Conservation (phyloP, 2,888 invertebrate genomes). For the Yponomeuta plumbellus region DNA sequence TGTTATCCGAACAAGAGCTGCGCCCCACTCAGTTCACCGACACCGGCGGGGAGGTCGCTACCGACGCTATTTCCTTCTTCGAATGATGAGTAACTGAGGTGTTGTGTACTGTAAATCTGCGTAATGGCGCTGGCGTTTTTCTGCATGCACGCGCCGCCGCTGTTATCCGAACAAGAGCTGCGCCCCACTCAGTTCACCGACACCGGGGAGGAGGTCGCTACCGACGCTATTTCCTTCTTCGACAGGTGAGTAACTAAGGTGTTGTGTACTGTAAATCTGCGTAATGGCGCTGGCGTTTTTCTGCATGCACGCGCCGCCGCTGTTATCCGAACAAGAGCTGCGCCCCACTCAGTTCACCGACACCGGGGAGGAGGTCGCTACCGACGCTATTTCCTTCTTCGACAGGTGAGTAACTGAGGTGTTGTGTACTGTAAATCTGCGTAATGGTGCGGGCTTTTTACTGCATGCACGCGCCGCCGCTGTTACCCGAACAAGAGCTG, state of each 20-base stretch:
- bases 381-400: slow-evolving; percentile 97
- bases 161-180: slow-evolving; percentile 82
- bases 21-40: too few relatives aligned
- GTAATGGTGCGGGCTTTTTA: slow-evolving; percentile 66
- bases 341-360: too few relatives aligned
- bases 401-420: slow-evolving; percentile 76
- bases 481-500: slow-evolving; percentile 82
- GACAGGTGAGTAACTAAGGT: too few relatives aligned
- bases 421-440: too few relatives aligned
- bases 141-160: slow-evolving; percentile 91
- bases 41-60: slow-evolving; percentile 92
- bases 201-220: slow-evolving; percentile 92
- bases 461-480: slow-evolving; percentile 91
- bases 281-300: slow-evolving; percentile 24
- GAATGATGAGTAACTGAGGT: slow-evolving; percentile 76
- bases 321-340: slow-evolving; percentile 80
- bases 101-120: too few relatives aligned
- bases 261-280: too few relatives aligned
- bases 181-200: slow-evolving; percentile 79
- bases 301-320: too few relatives aligned
- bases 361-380: slow-evolving; percentile 92
- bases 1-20: slow-evolving; percentile 82
- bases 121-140: slow-evolving; percentile 66
- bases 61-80: slow-evolving; percentile 97
- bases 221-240: slow-evolving; percentile 95